These are phyloP conservation scores for Pseudochromis fuscus DNA, from an alignment of 2,797 vertebrate species.

Conservation along the genomic window DNA sequence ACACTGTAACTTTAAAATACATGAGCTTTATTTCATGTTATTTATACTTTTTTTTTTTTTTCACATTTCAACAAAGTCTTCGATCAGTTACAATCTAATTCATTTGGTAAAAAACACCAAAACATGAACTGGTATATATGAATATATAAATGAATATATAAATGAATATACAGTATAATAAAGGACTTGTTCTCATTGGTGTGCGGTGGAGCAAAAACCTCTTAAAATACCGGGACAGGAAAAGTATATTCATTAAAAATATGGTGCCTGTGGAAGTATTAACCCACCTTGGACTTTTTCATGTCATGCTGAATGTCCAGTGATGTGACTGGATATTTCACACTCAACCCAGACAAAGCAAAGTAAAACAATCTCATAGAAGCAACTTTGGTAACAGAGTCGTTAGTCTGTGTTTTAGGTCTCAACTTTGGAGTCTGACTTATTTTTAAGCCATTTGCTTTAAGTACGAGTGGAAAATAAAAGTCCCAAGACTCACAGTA, in stretches of 20 bases:
- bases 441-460: background rate
- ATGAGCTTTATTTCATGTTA: slow-evolving; percentile 5
- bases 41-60: slow-evolving; percentile 32
- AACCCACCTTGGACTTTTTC: slow-evolving; percentile 3
- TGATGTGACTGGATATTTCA: background rate
- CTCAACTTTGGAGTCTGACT: background rate
- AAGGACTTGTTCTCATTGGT: slow-evolving; percentile 19
- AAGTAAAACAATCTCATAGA: background rate
- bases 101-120: background rate
- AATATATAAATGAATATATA: background rate
- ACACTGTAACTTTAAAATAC: background rate
- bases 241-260: slow-evolving; percentile 2
- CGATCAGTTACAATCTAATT: slow-evolving; percentile 11
- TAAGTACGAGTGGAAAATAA: background rate
- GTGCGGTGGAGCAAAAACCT: slow-evolving; percentile 13
- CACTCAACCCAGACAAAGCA: background rate
- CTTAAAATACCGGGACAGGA: slow-evolving; percentile 28
- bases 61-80: slow-evolving; percentile 22
- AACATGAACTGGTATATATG: slow-evolving; percentile 30
- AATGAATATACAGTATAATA: slow-evolving; percentile 14
- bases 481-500: background rate
- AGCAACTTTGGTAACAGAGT: background rate
- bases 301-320: background rate
- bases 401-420: background rate
- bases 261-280: slow-evolving; percentile 7